Evolutionary conservation across 1,140 invertebrate species (phyloP), one percentile per base, ranked within the genome.

Genomic region (Whitmania pigra): DNA sequence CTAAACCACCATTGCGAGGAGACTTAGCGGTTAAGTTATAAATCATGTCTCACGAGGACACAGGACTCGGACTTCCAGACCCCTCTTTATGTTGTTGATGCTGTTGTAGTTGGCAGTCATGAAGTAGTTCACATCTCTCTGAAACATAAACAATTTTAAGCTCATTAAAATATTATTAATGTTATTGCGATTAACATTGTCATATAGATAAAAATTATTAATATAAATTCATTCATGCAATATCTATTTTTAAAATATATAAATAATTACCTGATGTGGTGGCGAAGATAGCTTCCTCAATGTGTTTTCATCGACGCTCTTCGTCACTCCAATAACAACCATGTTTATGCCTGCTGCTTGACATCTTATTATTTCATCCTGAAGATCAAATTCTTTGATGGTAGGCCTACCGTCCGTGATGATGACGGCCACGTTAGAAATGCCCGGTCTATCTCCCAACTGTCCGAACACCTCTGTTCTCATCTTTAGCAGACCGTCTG

Each of bases 331-430:
- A 54, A 71, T 53, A 6, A 29, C 71, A 20, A 57, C 2, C 11
- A 54, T 36, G 4, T 27, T 71, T 40, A 71, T 71, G 25, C 36
- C 36, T 29, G 18, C 15, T 63, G 22, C 29, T 22, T 15, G 54
- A 18, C 20, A 49, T 15, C 13, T 25, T n/a, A 18, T 27, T n/a
- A 71, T 57, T 27, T 43, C 70, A 6, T 27, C 27, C 40, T 22
- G 53, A 3, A 63, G 29, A 17, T 31, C 18, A 13, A 11, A 1
- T 25, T 11, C 57, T 1, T 15, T 18, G 22, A 55, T 53, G 11
- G 73, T 74, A 2, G 77, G 77, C 43, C 57, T n/a, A 13, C 78
- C 78, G 43, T 78, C 78, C 0, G 78, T 78, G 20, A 78, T 67
- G 2, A 78, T 55, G 17, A 78, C 71, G 43, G 73, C 75, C 29